Conservation (phyloP, 2,888 invertebrate species). For the Caenorhabditis zanzibari region DNA sequence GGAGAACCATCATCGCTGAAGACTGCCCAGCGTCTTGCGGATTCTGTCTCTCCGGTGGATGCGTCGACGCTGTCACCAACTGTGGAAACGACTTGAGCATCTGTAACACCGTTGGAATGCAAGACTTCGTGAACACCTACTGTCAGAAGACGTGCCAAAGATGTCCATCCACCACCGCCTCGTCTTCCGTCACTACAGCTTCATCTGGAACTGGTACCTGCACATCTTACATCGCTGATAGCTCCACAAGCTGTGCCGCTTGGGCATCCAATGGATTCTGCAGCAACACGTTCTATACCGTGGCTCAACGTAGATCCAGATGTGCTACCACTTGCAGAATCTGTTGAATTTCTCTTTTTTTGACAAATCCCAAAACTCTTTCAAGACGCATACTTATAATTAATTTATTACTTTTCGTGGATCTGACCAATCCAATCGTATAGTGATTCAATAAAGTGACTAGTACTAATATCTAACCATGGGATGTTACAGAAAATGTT, state of each 20-base stretch:
- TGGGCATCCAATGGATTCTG: conserved; percentile 64
- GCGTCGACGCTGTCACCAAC: conserved; percentile 62
- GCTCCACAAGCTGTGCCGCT: conserved; percentile 20
- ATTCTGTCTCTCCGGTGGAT: conserved; percentile 56
- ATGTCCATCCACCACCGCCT: conserved; percentile 33
- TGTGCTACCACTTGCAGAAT: conserved; percentile 58
- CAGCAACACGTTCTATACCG: conserved; percentile 58
- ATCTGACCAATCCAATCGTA: no score
- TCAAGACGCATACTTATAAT: no score
- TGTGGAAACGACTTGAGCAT: conserved; percentile 57
- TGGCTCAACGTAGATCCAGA: conserved; percentile 36
- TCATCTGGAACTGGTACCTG: background rate
- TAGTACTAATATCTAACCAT: no score
- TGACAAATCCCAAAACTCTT: background rate
- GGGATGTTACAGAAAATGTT: no score
- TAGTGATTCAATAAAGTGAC: no score
- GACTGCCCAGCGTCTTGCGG: conserved; percentile 64
- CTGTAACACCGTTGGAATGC: conserved; percentile 45
- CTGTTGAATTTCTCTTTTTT: conserved; percentile 18
- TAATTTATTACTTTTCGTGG: no score
- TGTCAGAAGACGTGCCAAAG: conserved; percentile 72
- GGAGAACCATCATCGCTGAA: conserved; percentile 49
- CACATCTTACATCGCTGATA: conserved; percentile 19
- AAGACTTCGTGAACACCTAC: conserved; percentile 54
- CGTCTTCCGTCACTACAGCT: background rate